Conservation (phyloP, 2,797 vertebrate species). For the Discoglossus pictus region DNA sequence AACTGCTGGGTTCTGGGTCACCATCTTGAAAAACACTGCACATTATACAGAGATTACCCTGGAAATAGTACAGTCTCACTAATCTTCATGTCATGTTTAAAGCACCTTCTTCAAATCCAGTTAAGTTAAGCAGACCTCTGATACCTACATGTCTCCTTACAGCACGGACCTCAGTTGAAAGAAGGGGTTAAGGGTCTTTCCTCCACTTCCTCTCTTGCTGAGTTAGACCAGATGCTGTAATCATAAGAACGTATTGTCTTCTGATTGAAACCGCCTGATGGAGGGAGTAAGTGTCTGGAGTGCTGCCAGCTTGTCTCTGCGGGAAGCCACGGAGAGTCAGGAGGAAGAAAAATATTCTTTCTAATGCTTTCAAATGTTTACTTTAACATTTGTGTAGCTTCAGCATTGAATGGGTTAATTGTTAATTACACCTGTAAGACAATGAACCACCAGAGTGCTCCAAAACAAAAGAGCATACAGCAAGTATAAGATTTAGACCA, state of each 20-base stretch:
- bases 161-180: not conserved
- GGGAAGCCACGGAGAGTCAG: conserved; percentile 18
- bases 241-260: conserved; percentile 45
- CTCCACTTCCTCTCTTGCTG: conserved; percentile 34
- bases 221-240: conserved; percentile 49
- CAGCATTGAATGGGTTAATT: conserved; percentile 19
- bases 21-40: too few relatives aligned
- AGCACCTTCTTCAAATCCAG: too few relatives aligned
- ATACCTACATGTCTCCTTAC: too few relatives aligned
- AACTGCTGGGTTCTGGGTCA: too few relatives aligned
- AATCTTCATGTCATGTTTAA: too few relatives aligned
- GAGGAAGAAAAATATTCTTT: conserved; percentile 3
- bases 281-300: conserved; percentile 42
- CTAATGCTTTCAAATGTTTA: conserved; percentile 1
- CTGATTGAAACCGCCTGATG: conserved; percentile 50
- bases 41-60: too few relatives aligned
- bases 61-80: too few relatives aligned
- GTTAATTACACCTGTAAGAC: not conserved
- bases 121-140: too few relatives aligned
- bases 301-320: conserved; percentile 29
- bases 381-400: not conserved
- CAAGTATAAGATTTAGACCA: too few relatives aligned
- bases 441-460: not conserved
- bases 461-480: too few relatives aligned
- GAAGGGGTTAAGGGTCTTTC: conserved; percentile 45